These are phyloP conservation scores for Catharus minimus DNA, from an alignment of 2,113 vertebrate species.

Conservation along the genomic window DNA sequence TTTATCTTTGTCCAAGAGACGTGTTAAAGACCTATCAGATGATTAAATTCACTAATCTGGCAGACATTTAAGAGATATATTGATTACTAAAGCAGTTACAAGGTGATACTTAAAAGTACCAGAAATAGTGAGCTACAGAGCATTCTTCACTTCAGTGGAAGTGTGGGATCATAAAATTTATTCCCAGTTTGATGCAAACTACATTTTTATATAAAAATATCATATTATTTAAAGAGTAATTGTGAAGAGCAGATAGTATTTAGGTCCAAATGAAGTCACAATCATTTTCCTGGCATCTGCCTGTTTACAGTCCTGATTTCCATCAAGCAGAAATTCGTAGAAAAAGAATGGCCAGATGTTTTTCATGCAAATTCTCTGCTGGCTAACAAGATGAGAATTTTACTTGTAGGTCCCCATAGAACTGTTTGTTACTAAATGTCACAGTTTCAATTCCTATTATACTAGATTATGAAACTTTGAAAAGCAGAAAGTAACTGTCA, in stretches of 20 bases:
- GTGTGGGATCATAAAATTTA: background rate
- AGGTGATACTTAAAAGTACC: background rate
- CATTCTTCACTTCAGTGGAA: background rate
- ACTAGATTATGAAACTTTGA: background rate
- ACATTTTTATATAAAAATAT: background rate
- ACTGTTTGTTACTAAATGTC: background rate
- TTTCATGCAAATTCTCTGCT: background rate
- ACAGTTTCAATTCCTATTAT: background rate
- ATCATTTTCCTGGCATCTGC: background rate
- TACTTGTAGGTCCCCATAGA: background rate
- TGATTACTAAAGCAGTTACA: background rate
- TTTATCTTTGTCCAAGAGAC: background rate
- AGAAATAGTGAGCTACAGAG: background rate
- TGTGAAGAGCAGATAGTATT: background rate
- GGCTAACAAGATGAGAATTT: background rate
- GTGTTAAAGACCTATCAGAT: background rate
- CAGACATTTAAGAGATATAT: background rate
- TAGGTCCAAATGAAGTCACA: background rate
- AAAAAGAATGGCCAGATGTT: background rate
- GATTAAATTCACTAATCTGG: background rate
- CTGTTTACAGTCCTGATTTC: background rate
- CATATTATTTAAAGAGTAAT: background rate
- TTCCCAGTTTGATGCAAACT: background rate
- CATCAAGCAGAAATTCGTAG: background rate
- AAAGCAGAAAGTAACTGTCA: background rate